Conservation (phyloP, 1,140 invertebrate species). For the Apis dorsata region DNA sequence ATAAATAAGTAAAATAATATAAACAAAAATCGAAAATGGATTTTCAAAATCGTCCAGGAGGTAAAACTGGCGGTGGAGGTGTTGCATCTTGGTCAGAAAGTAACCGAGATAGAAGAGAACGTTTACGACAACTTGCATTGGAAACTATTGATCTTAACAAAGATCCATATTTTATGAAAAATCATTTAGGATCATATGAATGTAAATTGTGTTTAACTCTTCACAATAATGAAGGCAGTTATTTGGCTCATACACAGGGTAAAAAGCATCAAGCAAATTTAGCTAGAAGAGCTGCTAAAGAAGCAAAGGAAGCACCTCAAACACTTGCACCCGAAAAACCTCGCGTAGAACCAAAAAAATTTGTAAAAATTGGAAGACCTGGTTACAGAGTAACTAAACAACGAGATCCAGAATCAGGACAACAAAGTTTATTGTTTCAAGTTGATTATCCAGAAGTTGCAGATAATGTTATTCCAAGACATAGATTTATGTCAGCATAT, state of each 20-base stretch:
- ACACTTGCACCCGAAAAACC: constrained; percentile 95
- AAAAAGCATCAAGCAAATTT: constrained; percentile 99
- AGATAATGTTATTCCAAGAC: constrained; percentile 94
- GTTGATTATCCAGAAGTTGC: constrained; percentile 98
- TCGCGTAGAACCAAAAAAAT: constrained; percentile 98
- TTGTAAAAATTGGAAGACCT: constrained; percentile 99
- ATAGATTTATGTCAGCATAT: constrained; percentile 99
- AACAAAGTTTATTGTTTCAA: constrained; percentile 98
- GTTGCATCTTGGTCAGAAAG: constrained; percentile 99
- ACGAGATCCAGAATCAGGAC: constrained; percentile 95
- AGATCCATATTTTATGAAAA: constrained; percentile 99
- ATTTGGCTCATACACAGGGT: constrained; percentile 99
- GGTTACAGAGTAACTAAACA: constrained; percentile 99
- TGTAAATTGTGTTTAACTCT: constrained; percentile 99
- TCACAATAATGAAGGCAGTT: constrained; percentile 99
- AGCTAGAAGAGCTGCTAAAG: constrained; percentile 97
- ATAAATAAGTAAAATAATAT: neutral
- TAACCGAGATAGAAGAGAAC: constrained; percentile 97
- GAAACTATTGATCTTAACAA: constrained; percentile 99
- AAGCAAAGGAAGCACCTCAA: constrained; percentile 97
- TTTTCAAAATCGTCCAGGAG: constrained; percentile 98
- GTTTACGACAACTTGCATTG: constrained; percentile 96
- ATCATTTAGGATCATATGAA: constrained; percentile 99
- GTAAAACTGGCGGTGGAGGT: constrained; percentile 99
- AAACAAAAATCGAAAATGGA: constrained; percentile 85